A percentile compares a stretch with the other conserved stretches of the same genome.
These are phyloP conservation scores for Bombus picipes DNA, from an alignment of 1,140 invertebrate species.

Conservation along the genomic window DNA sequence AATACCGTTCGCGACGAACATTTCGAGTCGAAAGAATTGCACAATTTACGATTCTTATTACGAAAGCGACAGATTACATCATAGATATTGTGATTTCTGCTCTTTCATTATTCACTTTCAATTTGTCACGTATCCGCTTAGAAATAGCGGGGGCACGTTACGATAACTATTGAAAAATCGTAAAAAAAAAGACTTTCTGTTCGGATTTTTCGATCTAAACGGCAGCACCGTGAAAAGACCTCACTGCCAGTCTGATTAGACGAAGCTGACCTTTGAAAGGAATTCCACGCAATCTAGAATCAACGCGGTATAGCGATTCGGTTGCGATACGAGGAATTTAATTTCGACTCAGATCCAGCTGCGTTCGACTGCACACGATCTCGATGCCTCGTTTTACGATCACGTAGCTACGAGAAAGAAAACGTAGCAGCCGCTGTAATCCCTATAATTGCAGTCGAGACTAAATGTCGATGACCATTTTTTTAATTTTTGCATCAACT, in stretches of 20 bases:
- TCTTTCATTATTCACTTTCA: conserved; percentile 18
- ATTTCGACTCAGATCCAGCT: conserved; percentile 4
- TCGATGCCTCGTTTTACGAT: background rate
- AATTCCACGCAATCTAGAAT: conserved; percentile 35
- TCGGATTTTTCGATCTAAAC: background rate
- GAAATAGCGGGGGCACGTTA: background rate
- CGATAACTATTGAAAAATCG: background rate
- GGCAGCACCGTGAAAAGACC: conserved; percentile 12
- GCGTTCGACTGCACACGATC: conserved; percentile 4
- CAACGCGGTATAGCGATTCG: conserved; percentile 8
- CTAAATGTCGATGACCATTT: background rate
- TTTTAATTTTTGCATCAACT: background rate
- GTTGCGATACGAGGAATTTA: conserved; percentile 33
- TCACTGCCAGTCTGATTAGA: conserved; percentile 6
- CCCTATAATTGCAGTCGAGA: background rate
- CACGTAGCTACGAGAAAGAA: background rate
- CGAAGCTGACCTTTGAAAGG: conserved; percentile 28
- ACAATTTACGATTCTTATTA: conserved; percentile 5
- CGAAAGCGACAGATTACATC: background rate
- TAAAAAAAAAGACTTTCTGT: background rate
- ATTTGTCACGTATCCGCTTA: conserved; percentile 3
- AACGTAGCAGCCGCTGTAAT: background rate
- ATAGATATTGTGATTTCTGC: background rate
- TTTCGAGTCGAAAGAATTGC: background rate
- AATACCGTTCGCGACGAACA: background rate